A percentile compares a stretch with the other conserved stretches of the same genome.
Conservation (phyloP, 2,888 invertebrate genomes). For the Aphidoletes aphidimyza region DNA sequence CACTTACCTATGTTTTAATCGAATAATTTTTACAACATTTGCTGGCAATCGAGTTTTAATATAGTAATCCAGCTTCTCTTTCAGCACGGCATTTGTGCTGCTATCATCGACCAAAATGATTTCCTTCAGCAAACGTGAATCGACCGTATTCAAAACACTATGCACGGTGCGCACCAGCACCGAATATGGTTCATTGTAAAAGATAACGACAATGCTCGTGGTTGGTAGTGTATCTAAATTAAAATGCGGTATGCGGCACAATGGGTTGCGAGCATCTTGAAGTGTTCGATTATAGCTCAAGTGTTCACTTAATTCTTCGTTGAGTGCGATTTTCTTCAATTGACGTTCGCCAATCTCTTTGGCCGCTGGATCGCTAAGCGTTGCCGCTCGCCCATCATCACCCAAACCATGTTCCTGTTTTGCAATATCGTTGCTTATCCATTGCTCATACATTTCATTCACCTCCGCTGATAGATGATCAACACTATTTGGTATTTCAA, state of each 20-base stretch:
- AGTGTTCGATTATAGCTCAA: constrained; percentile 83
- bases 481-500: neutral
- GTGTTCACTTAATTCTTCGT: constrained; percentile 87
- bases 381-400: constrained; percentile 76
- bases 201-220: constrained; percentile 85
- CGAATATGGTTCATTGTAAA: constrained; percentile 91
- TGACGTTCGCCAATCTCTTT: constrained; percentile 75
- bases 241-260: constrained; percentile 67
- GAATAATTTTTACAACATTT: constrained; percentile 76
- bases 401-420: constrained; percentile 78
- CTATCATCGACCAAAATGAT: constrained; percentile 95
- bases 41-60: constrained; percentile 76
- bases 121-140: constrained; percentile 77
- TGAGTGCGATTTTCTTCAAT: constrained; percentile 86
- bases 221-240: constrained; percentile 73
- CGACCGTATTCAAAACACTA: constrained; percentile 78
- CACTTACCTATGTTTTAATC: constrained; percentile 75
- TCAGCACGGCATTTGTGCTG: constrained; percentile 80
- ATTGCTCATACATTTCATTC: constrained; percentile 63
- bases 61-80: constrained; percentile 82
- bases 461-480: neutral
- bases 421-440: constrained; percentile 72
- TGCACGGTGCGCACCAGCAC: constrained; percentile 81
- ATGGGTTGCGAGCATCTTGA: constrained; percentile 64
- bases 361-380: constrained; percentile 76